Base-by-base conservation (phyloP, 2,113 vertebrate species). In the Mellivora capensis region DNA sequence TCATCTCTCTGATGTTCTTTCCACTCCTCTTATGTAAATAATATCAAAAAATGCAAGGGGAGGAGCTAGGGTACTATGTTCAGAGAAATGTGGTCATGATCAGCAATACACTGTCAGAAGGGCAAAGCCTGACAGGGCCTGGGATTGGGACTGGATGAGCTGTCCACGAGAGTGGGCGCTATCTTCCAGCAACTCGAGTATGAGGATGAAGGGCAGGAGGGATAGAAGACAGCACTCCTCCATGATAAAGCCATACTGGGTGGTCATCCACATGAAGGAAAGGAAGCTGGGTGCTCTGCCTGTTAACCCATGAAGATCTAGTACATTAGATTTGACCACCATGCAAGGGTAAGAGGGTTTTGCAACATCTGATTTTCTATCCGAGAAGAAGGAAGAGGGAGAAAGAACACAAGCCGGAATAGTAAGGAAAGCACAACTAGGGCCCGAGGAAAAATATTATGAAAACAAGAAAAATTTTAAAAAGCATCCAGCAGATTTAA, bases 141-240 rank as follows among this genome's bases (percentile, higher is more conserved):
- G 12, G 27, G 18, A 21, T 21, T 1, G 13, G 59, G 10, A 9
- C 15, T 8, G 17, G 39, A 4, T 1, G 1, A 67, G 31, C 21
- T 0, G 14, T 42, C 49, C 27, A 2, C 34, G 21, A 4, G 29
- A 18, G 3, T 21, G 6, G 5, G 47, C 18, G 27, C 15, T 90
- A 13, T 74, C 88, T n/a, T 62, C 12, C 34, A 67, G 77, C 23
- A 74, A 7, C 1, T 4, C 13, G 25, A 54, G 14, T 8, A 37
- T 57, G 61, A 87, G 59, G 11, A 11, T 23, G 12, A 34, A 20
- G 47, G 27, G 37, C 31, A 39, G 71, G 7, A 3, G n/a, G 21
- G 9, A 42, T 6, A 21, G 23, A 25, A n/a, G 72, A 52, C 11
- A 59, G 29, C 0, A 52, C 1, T 14, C 25, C 27, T 25, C 27